Base-by-base conservation (phyloP, 2,113 vertebrate genomes). In the Malurus cyaneus region DNA sequence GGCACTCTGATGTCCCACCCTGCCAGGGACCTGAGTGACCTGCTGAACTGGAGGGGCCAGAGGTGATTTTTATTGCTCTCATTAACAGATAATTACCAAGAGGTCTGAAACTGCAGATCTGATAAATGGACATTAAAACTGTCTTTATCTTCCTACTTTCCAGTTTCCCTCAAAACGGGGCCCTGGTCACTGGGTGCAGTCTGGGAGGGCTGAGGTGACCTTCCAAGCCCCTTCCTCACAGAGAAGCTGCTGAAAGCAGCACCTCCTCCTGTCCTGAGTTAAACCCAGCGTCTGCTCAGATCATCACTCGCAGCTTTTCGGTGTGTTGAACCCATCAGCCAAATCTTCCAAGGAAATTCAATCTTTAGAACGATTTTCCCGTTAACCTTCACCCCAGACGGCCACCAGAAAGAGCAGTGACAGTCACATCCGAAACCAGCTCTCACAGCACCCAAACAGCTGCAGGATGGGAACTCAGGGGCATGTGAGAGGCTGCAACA, bases 151-250 rank as follows among this genome's bases (percentile, higher is more conserved):
- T 60, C 18, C 19, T 80, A 31, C 32, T 92, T 85, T 28, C 42
- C 56, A 42, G 8, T 39, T 80, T 66, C 41, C 28, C 54, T 60
- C 56, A 53, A 34, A 81, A 24, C 2, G 34, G 28, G 34, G 46
- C 16, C 36, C 47, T 83, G 39, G 34, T 59, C 46, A 25, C 39
- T 0, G 23, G 47, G 12, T 3, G 26, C 52, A 34, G 9, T 2
- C 12, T 53, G 44, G 39, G 34, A 62, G 9, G 60, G 18, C 39
- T 34, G 34, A 52, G 18, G 12, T 65, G 54, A 57, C 84, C 36
- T 59, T 29, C 1, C 10, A 29, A 80, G 36, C 18, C 53, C 32
- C 41, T 0, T 0, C 32, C 25, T 11, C 36, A 34, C 17, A 36
- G 18, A 39, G 2, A 26, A 56, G 71, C 49, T 17, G 14, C 39